A percentile compares a stretch with the other conserved stretches of the same genome.
These are phyloP conservation scores for Bombus sylvicola DNA, from an alignment of 1,140 invertebrate genomes.

Conservation along the genomic window DNA sequence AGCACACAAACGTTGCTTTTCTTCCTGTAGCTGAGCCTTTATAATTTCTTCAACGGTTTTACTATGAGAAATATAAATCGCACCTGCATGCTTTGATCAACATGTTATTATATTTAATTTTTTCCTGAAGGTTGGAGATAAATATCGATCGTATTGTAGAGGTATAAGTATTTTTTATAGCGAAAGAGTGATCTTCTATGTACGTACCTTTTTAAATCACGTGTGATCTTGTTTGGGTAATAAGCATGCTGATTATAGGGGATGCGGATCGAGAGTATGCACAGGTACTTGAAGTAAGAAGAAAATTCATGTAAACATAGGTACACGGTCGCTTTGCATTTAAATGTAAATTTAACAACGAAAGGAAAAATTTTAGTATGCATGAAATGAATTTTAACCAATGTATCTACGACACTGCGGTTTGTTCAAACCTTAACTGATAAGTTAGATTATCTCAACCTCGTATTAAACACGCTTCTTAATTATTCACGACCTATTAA, in stretches of 20 bases:
- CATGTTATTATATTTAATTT: background rate
- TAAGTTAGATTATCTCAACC: background rate
- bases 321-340: slow-evolving; percentile 17
- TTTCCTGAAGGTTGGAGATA: background rate
- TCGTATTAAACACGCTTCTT: background rate
- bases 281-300: slow-evolving; percentile 1
- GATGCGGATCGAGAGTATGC: background rate
- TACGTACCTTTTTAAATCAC: no score
- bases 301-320: slow-evolving; percentile 11
- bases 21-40: background rate
- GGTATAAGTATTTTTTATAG: background rate
- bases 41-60: background rate
- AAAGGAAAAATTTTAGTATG: slow-evolving; percentile 24
- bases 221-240: background rate
- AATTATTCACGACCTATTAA: background rate
- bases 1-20: background rate
- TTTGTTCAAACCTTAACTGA: slow-evolving; percentile 8
- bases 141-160: background rate
- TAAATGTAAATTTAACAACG: slow-evolving; percentile 29
- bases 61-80: background rate
- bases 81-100: background rate
- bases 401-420: background rate
- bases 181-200: no score
- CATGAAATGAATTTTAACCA: slow-evolving; percentile 35
- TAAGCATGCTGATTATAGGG: background rate